A percentile compares a stretch with the other conserved stretches of the same genome.
Evolutionary conservation across 2,797 vertebrate genomes (phyloP).

Genomic region (Lindbergichthys nudifrons): DNA sequence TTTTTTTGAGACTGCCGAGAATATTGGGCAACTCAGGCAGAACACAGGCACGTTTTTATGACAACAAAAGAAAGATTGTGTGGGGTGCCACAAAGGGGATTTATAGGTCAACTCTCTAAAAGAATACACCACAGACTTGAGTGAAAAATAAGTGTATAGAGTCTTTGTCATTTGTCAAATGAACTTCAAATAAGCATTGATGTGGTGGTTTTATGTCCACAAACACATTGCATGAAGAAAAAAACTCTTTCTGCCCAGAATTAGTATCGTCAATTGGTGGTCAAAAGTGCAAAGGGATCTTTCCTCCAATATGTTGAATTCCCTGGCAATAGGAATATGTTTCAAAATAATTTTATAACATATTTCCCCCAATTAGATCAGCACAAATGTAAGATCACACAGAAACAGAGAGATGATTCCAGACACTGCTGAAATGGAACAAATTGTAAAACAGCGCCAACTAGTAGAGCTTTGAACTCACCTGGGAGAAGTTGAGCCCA

Average conservation of each 20-base stretch:
- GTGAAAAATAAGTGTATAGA: not conserved
- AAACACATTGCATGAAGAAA: not conserved
- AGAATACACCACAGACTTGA: not conserved
- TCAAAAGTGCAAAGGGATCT: not conserved
- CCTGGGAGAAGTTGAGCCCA: constrained; percentile 93
- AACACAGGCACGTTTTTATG: not conserved
- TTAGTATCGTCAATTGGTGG: not conserved
- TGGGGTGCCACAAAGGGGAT: too few species aligned
- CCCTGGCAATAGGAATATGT: too few species aligned
- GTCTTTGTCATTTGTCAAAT: too few species aligned
- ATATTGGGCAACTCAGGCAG: not conserved
- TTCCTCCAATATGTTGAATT: too few species aligned
- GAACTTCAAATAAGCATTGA: not conserved
- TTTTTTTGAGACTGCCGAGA: too few species aligned
- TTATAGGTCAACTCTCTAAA: not conserved
- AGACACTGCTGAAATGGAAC: not conserved
- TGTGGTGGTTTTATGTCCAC: not conserved
- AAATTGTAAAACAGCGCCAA: not conserved
- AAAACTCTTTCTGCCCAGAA: not conserved
- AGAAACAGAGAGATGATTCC: too few species aligned
- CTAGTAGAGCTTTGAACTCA: constrained; percentile 72
- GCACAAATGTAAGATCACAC: not conserved
- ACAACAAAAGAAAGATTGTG: not conserved
- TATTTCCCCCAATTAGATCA: too few species aligned
- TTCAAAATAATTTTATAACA: too few species aligned